These are phyloP conservation scores for Drosophila takahashii DNA, from an alignment of 1,140 invertebrate species.

Conservation along the genomic window DNA sequence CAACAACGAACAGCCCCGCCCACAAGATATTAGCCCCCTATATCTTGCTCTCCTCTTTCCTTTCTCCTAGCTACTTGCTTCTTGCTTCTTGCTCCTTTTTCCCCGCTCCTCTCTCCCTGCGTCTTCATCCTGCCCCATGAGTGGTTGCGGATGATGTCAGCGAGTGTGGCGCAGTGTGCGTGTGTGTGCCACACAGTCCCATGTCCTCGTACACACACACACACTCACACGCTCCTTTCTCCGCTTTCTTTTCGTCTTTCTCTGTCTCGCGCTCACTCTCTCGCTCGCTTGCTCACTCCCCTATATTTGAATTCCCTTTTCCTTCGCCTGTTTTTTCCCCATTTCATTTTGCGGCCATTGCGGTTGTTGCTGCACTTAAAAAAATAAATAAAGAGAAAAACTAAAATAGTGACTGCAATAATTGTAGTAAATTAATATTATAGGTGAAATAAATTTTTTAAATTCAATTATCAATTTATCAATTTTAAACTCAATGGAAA, in stretches of 20 bases:
- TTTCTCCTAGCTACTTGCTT: background rate
- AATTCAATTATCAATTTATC: too few relatives aligned
- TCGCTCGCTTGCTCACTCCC: constrained; percentile 8
- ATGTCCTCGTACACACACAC: constrained; percentile 14
- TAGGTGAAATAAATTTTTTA: too few relatives aligned
- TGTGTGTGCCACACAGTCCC: constrained; percentile 25
- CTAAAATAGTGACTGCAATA: too few relatives aligned
- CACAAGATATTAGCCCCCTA: constrained; percentile 27
- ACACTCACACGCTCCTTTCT: constrained; percentile 39
- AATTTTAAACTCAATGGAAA: too few relatives aligned
- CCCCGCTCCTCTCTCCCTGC: background rate
- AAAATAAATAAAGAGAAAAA: too few relatives aligned
- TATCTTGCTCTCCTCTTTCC: background rate
- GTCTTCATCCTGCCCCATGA: constrained; percentile 2
- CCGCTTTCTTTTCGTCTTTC: constrained; percentile 5
- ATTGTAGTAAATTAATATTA: too few relatives aligned
- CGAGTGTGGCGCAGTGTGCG: constrained; percentile 32
- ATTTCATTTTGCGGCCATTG: constrained; percentile 69
- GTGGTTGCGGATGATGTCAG: constrained; percentile 74
- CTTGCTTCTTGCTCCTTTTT: background rate
- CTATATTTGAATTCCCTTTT: constrained; percentile 26
- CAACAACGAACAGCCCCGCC: constrained; percentile 11
- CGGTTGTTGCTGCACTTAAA: constrained; percentile 38
- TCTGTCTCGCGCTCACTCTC: background rate
- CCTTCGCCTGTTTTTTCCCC: constrained; percentile 26